Base-by-base conservation (phyloP, 2,797 vertebrate genomes). In the Arctocebus calabarensis region DNA sequence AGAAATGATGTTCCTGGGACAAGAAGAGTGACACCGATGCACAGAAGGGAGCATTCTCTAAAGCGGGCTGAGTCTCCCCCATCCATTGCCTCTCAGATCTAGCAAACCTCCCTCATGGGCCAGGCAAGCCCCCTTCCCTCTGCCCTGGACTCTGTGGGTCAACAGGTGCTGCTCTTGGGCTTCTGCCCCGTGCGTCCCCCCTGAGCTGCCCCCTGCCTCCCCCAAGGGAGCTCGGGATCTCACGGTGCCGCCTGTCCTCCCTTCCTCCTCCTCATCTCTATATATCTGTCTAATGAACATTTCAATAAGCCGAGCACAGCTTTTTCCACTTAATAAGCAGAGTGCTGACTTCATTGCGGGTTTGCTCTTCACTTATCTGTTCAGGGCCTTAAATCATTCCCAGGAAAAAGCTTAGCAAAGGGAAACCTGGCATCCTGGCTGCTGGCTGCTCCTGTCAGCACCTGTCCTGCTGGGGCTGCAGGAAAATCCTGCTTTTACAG, bases 281-380 rank as follows among this genome's bases (percentile, higher is more conserved):
- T 98, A 98, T 98, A 98, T 98, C 98, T 98, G 98, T 98, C 98
- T 99, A 98, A 98, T 98, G 98, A 98, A 98, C 98, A 98, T 98
- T 98, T 98, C 98, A 98, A 97, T 98, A 98, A 98, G 98, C 98
- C 98, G 91, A 98, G 98, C 97, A 97, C 96, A 98, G 98, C 98
- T 98, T 98, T 98, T 98, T 98, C 98, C 98, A 98, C 98, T 98
- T 98, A 98, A 98, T 99, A 98, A 98, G 98, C 98, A 98, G 98
- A 98, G 98, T 98, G 98, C 98, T 98, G 98, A 98, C 98, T 99
- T 98, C 98, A 99, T 98, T 98, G 98, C 97, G 97, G 97, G 95
- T 96, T 96, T 66, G 97, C 95, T 98, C 97, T 96, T 98, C 84
- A 90, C 97, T 98, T 98, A 98, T 98, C 98, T 98, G 97, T 97